Conservation (phyloP, 2,113 vertebrate species). For the Protobothrops mucrosquamatus region DNA sequence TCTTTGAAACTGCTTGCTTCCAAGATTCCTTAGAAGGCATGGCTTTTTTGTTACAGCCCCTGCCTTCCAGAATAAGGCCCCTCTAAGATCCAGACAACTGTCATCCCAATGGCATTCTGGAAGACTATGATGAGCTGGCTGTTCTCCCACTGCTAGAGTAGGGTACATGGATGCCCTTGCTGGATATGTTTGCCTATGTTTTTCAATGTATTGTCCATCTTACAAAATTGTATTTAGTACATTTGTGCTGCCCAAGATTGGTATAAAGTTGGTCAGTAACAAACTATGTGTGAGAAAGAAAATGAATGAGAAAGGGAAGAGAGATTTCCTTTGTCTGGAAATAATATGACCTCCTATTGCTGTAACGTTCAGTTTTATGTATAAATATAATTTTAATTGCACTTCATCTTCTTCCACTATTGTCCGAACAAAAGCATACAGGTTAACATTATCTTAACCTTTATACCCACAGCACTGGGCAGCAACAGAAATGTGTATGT, state of each 20-base stretch:
- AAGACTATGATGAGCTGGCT: background rate
- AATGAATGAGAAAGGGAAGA: background rate
- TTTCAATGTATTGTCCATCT: background rate
- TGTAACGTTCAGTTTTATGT: slow-evolving; percentile 55
- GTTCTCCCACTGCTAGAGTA: background rate
- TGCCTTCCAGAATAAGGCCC: background rate
- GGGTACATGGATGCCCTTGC: background rate
- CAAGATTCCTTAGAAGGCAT: background rate
- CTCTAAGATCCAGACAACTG: background rate
- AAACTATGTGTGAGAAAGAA: background rate
- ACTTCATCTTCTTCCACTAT: slow-evolving; percentile 47
- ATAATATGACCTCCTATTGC: slow-evolving; percentile 58
- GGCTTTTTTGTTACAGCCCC: background rate
- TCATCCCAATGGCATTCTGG: background rate
- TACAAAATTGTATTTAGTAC: background rate
- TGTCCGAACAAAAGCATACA: slow-evolving; percentile 58
- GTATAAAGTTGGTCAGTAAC: background rate
- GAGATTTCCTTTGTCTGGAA: slow-evolving; percentile 56
- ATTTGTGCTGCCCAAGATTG: background rate
- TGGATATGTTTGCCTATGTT: background rate
- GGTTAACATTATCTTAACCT: background rate
- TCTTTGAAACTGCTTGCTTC: no score
- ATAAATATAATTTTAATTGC: slow-evolving; percentile 46
- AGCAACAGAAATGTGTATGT: background rate
- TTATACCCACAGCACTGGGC: background rate